A percentile compares a stretch with the other conserved stretches of the same genome.
Evolutionary conservation across 2,888 invertebrate genomes (phyloP).

Genomic region (Tetranychus truncatus): DNA sequence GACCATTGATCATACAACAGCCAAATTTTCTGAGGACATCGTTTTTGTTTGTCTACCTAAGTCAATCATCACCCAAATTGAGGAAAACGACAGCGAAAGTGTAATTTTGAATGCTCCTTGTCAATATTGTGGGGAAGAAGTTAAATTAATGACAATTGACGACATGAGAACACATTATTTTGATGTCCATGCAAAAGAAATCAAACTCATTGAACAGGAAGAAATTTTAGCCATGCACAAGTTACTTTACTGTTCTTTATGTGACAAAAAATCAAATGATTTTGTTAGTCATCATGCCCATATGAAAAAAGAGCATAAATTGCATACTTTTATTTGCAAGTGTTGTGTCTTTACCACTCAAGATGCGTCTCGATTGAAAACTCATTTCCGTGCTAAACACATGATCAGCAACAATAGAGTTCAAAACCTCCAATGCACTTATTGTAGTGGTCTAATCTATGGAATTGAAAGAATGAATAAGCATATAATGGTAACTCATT

Average conservation of each 20-base stretch:
- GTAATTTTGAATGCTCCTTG: conserved; percentile 26
- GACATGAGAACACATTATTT: conserved; percentile 27
- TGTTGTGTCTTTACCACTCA: conserved; percentile 27
- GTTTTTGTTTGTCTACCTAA: conserved; percentile 28
- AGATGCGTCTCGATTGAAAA: conserved; percentile 25
- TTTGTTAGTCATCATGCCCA: conserved; percentile 27
- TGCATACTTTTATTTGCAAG: conserved; percentile 27
- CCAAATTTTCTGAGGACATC: conserved; percentile 28
- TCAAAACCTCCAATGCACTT: conserved; percentile 28
- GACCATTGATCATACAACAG: conserved; percentile 25
- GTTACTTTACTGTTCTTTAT: conserved; percentile 27
- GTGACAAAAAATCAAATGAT: conserved; percentile 24
- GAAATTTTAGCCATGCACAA: conserved; percentile 26
- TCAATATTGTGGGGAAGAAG: conserved; percentile 26
- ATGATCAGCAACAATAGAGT: conserved; percentile 20
- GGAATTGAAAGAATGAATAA: conserved; percentile 27
- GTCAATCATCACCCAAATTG: conserved; percentile 17
- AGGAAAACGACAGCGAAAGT: not conserved
- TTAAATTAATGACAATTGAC: conserved; percentile 24
- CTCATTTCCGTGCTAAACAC: conserved; percentile 28
- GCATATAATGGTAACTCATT: conserved; percentile 28
- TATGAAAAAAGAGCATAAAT: conserved; percentile 26
- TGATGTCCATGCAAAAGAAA: conserved; percentile 25
- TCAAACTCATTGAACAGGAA: conserved; percentile 27
- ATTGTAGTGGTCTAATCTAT: conserved; percentile 27